Percentiles rank a stretch among this genome's conserved stretches.
These are phyloP conservation scores for Venusia cambrica DNA, from an alignment of 2,888 invertebrate species.

Conservation along the genomic window DNA sequence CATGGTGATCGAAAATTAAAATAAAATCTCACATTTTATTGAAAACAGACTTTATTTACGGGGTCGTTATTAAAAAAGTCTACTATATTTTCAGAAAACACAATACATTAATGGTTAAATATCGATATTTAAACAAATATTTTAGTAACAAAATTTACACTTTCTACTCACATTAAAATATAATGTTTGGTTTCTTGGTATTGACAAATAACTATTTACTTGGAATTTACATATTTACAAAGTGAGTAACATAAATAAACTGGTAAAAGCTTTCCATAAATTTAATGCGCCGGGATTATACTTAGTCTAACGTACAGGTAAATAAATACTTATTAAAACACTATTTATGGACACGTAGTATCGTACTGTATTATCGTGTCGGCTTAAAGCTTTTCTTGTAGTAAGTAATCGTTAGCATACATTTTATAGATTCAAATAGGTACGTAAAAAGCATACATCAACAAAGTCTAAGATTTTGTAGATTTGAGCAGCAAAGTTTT, in stretches of 20 bases:
- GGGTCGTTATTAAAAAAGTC: conserved; percentile 65
- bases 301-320: conserved; percentile 44
- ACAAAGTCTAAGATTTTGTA: too few species aligned
- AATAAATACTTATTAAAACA: conserved; percentile 56
- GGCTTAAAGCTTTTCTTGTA: conserved; percentile 44
- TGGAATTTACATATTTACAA: conserved; percentile 80
- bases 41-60: conserved; percentile 76
- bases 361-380: conserved; percentile 24
- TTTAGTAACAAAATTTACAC: conserved; percentile 74
- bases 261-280: conserved; percentile 59
- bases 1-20: too few species aligned
- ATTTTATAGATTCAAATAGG: too few species aligned
- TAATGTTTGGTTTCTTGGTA: conserved; percentile 80
- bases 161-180: conserved; percentile 55
- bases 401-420: too few species aligned
- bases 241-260: conserved; percentile 61
- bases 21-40: conserved; percentile 44
- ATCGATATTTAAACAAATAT: conserved; percentile 55
- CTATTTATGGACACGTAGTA: conserved; percentile 31
- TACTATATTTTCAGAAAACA: conserved; percentile 62
- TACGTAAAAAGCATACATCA: too few species aligned
- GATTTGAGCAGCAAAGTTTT: too few species aligned
- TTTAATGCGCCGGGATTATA: conserved; percentile 31
- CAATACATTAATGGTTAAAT: conserved; percentile 56
- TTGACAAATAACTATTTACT: conserved; percentile 68